These are phyloP conservation scores for Poicephalus gulielmi DNA, from an alignment of 2,113 vertebrate species.

Conservation along the genomic window DNA sequence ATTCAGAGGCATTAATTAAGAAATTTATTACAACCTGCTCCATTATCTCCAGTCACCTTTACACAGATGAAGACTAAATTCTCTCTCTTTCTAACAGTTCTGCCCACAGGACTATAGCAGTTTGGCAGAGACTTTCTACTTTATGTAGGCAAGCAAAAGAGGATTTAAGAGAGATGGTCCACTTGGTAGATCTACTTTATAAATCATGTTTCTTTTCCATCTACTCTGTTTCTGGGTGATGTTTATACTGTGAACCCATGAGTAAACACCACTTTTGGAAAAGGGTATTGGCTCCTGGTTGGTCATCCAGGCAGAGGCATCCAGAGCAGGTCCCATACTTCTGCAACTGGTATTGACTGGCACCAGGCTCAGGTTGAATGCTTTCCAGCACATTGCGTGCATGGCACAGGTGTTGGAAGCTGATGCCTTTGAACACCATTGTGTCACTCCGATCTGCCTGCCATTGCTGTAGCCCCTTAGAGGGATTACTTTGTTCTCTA, in stretches of 20 bases:
- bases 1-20: slow-evolving; percentile 52
- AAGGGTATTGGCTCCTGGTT: background rate
- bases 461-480: background rate
- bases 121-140: background rate
- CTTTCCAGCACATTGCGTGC: background rate
- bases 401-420: slow-evolving; percentile 11
- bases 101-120: background rate
- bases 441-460: slow-evolving; percentile 8
- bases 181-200: background rate
- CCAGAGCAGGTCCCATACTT: slow-evolving; percentile 6
- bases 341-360: background rate
- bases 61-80: slow-evolving; percentile 45
- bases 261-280: background rate
- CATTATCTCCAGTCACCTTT: slow-evolving; percentile 67
- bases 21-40: slow-evolving; percentile 59
- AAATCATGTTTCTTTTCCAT: background rate
- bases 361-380: background rate
- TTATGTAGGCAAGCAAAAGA: background rate
- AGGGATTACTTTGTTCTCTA: background rate
- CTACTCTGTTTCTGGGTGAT: background rate
- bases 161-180: background rate
- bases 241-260: background rate
- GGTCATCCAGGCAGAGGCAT: background rate
- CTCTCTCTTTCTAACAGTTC: background rate
- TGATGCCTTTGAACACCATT: slow-evolving; percentile 36